phyloP scores from a whole-genome alignment of 2,113 vertebrate species.

The Conger conger region DNA sequence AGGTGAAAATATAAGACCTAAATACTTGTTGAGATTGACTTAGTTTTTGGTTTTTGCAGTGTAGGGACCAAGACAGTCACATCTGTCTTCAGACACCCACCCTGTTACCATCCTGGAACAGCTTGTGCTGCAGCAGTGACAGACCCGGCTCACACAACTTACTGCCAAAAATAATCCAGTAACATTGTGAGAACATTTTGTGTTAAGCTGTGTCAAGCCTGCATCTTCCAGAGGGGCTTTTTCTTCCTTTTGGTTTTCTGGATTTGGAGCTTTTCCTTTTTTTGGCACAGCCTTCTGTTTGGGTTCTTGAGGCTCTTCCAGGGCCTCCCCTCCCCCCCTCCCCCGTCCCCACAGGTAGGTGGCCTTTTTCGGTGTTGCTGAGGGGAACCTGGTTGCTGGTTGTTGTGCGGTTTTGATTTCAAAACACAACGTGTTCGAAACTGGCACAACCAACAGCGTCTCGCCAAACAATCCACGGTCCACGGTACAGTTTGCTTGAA shows the following conservation, averaged over 20 bases:
- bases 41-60: too few species aligned
- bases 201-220: neutral
- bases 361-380: slow-evolving; percentile 12
- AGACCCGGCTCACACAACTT: too few species aligned
- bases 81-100: too few species aligned
- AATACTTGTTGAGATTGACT: too few species aligned
- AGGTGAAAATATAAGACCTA: too few species aligned
- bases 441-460: slow-evolving; percentile 53
- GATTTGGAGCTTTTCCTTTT: slow-evolving; percentile 36
- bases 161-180: too few species aligned
- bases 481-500: too few species aligned
- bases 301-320: slow-evolving; percentile 57
- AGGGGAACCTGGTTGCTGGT: slow-evolving; percentile 51
- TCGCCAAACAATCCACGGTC: slow-evolving; percentile 76
- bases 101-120: too few species aligned
- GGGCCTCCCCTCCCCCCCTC: neutral
- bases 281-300: slow-evolving; percentile 65
- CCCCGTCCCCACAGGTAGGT: too few species aligned
- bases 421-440: slow-evolving; percentile 40
- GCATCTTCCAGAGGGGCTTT: neutral
- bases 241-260: slow-evolving; percentile 41
- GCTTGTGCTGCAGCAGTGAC: too few species aligned
- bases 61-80: too few species aligned
- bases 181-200: too few species aligned
- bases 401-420: neutral